Percentiles rank a stretch among this genome's conserved stretches.
These are phyloP conservation scores for Alentia gelatinosa DNA, from an alignment of 2,888 invertebrate genomes.

Conservation along the genomic window DNA sequence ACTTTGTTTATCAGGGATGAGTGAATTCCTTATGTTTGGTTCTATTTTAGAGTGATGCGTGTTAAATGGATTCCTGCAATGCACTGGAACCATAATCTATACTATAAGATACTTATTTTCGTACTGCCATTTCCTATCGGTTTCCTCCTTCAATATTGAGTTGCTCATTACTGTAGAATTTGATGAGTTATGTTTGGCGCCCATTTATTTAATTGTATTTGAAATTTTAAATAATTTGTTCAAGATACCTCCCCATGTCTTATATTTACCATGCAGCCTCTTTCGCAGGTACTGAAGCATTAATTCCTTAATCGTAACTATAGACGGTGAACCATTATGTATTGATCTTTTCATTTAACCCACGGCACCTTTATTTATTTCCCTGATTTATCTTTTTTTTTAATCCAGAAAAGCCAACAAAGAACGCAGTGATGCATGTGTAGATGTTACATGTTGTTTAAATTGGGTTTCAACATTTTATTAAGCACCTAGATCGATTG, in stretches of 20 bases:
- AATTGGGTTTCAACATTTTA: background rate
- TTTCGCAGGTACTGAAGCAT: conserved; percentile 13
- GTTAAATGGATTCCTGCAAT: too few species aligned
- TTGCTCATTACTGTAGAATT: too few species aligned
- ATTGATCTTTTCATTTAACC: background rate
- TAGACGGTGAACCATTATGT: background rate
- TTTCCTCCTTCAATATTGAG: too few species aligned
- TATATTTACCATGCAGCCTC: conserved; percentile 25
- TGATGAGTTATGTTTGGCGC: background rate
- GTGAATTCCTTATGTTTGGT: too few species aligned
- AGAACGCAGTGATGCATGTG: background rate
- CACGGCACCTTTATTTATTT: background rate
- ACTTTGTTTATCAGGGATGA: too few species aligned
- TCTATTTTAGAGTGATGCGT: too few species aligned
- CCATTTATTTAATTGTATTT: conserved; percentile 24
- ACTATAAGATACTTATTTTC: too few species aligned
- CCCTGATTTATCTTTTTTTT: background rate
- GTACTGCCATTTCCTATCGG: too few species aligned
- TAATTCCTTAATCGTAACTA: background rate
- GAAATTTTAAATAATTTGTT: background rate
- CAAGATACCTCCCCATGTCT: background rate
- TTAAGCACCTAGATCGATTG: background rate
- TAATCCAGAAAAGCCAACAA: background rate
- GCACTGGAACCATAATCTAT: too few species aligned
- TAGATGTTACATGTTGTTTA: background rate